Evolutionary conservation across 1,140 invertebrate species (phyloP).

Genomic region (Chlorops oryzae): DNA sequence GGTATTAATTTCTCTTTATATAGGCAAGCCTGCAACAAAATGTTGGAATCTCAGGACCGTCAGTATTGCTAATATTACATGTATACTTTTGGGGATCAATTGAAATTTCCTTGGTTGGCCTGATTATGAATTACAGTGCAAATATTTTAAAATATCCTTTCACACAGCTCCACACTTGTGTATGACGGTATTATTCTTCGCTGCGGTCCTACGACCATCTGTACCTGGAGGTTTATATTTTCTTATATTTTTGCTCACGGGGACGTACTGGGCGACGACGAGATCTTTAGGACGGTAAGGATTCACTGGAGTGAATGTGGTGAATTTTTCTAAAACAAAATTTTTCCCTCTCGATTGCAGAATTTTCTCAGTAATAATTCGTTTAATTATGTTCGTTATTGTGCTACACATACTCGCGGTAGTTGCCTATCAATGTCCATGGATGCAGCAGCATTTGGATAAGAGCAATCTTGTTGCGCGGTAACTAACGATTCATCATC

Average conservation of each 20-base stretch:
- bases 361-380: conserved; percentile 62
- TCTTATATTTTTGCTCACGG: conserved; percentile 72
- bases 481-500: no score
- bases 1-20: no score
- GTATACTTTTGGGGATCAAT: no score
- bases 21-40: no score
- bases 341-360: no score
- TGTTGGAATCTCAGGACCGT: no score
- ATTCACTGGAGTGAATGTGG: no score
- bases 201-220: conserved; percentile 71
- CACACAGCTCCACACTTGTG: conserved; percentile 66
- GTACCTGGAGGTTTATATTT: conserved; percentile 79
- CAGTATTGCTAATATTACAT: conserved; percentile 12
- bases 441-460: conserved; percentile 66
- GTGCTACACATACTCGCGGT: conserved; percentile 68
- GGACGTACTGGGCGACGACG: conserved; percentile 88
- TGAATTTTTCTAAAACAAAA: no score
- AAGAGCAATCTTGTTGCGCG: conserved; percentile 63
- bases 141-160: no score
- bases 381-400: conserved; percentile 66
- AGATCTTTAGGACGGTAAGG: no score
- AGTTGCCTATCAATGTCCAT: conserved; percentile 83
- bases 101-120: conserved; percentile 18
- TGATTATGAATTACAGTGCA: not conserved
- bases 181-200: conserved; percentile 66